Evolutionary conservation across 2,113 vertebrate genomes (phyloP).

Genomic region (Gopherus flavomarginatus): DNA sequence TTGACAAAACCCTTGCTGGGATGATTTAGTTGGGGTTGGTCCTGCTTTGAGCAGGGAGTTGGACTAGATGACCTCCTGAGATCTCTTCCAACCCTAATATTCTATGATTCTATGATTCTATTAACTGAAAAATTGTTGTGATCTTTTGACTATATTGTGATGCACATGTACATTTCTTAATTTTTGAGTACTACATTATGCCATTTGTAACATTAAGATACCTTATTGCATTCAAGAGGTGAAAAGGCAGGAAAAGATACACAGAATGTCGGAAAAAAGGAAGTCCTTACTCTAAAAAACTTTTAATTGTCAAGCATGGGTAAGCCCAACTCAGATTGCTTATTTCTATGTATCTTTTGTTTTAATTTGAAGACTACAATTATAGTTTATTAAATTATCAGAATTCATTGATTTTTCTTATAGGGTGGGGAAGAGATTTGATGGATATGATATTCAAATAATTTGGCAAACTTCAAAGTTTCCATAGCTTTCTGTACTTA

Average conservation of each 20-base stretch:
- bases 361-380: not conserved
- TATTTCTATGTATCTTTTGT: not conserved
- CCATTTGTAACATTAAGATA: not conserved
- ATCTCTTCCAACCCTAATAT: too few species aligned
- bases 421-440: not conserved
- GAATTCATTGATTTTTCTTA: not conserved
- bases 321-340: too few species aligned
- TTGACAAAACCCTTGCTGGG: too few species aligned
- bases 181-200: not conserved
- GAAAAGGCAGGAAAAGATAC: not conserved
- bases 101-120: not conserved
- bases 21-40: too few species aligned
- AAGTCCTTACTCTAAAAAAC: too few species aligned
- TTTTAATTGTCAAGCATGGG: too few species aligned
- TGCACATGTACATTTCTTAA: not conserved
- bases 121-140: not conserved
- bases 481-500: not conserved
- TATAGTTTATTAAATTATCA: not conserved
- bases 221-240: not conserved
- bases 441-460: not conserved
- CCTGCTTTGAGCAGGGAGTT: too few species aligned
- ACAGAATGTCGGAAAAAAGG: not conserved
- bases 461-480: not conserved
- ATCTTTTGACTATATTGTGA: not conserved
- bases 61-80: too few species aligned